phyloP scores from a whole-genome alignment of 2,113 vertebrate species.

The Syrmaticus mikado region DNA sequence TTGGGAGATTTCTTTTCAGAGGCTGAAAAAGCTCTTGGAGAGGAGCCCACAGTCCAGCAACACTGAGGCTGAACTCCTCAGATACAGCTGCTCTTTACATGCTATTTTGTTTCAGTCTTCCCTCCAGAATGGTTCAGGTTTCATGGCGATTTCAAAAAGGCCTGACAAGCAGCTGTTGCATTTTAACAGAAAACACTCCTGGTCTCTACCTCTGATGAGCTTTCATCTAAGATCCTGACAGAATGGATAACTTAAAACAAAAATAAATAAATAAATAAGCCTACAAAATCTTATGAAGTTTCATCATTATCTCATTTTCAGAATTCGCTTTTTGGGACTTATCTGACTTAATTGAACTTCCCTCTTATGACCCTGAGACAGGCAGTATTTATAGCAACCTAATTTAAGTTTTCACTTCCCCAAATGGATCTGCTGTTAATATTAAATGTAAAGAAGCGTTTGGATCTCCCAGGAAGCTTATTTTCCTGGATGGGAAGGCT shows the following conservation, averaged over 20 bases:
- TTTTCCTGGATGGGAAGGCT: constrained; percentile 35
- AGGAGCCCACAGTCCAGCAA: not conserved
- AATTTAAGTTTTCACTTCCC: constrained; percentile 60
- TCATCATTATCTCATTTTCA: constrained; percentile 31
- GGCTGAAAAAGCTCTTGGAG: not conserved
- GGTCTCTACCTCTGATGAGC: not conserved
- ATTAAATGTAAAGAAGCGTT: constrained; percentile 34
- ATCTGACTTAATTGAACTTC: constrained; percentile 44
- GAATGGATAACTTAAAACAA: not conserved
- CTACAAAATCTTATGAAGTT: not conserved
- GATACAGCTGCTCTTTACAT: constrained; percentile 65
- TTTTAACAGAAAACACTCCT: constrained; percentile 7
- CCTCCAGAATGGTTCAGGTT: constrained; percentile 46
- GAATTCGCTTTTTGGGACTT: not conserved
- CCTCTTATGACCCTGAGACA: constrained; percentile 17
- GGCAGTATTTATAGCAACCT: constrained; percentile 56
- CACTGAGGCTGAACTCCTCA: constrained; percentile 19
- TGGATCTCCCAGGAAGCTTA: constrained; percentile 10
- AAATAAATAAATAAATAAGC: not conserved
- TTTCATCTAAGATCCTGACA: not conserved
- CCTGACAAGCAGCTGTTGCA: constrained; percentile 63
- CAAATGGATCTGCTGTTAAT: constrained; percentile 4
- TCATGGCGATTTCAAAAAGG: constrained; percentile 49
- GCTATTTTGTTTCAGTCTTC: constrained; percentile 65
- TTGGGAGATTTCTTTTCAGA: not conserved